A percentile compares a stretch with the other conserved stretches of the same genome.
These are phyloP conservation scores for Aurelia aurita complex sp. Pacific DNA, from an alignment of 30 jellyfish, hydroid and myxozoan species.

Conservation along the genomic window DNA sequence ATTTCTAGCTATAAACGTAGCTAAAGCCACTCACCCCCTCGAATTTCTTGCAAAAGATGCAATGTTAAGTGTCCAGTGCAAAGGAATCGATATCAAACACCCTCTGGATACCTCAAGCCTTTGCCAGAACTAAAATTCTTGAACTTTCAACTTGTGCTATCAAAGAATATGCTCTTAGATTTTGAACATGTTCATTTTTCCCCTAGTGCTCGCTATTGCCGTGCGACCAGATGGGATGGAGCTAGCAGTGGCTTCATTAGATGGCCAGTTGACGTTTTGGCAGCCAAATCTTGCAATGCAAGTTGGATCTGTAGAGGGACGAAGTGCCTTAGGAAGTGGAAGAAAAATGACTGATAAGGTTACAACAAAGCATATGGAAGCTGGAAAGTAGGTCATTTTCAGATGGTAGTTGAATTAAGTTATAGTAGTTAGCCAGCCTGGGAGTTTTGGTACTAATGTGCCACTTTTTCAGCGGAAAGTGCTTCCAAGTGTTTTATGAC, in stretches of 20 bases:
- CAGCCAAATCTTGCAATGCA: conserved; percentile 73
- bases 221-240: conserved; percentile 93
- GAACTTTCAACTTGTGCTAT: too few relatives aligned
- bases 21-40: too few relatives aligned
- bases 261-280: conserved; percentile 94
- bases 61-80: too few relatives aligned
- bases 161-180: not conserved
- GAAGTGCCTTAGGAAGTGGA: conserved; percentile 89
- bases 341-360: conserved; percentile 81
- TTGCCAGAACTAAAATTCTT: too few relatives aligned
- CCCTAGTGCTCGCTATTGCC: conserved; percentile 85
- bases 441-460: too few relatives aligned
- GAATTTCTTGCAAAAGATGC: too few relatives aligned
- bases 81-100: too few relatives aligned
- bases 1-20: too few relatives aligned
- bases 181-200: not conserved
- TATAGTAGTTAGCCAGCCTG: not conserved
- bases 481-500: too few relatives aligned
- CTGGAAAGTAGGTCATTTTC: conserved; percentile 75
- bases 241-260: conserved; percentile 85
- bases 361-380: conserved; percentile 70
- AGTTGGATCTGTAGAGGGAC: conserved; percentile 89
- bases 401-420: not conserved
- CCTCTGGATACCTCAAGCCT: too few relatives aligned
- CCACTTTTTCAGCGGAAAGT: too few relatives aligned